phyloP scores from a whole-genome alignment of 64 coral and sea anemone species.

The Porites lutea region DNA sequence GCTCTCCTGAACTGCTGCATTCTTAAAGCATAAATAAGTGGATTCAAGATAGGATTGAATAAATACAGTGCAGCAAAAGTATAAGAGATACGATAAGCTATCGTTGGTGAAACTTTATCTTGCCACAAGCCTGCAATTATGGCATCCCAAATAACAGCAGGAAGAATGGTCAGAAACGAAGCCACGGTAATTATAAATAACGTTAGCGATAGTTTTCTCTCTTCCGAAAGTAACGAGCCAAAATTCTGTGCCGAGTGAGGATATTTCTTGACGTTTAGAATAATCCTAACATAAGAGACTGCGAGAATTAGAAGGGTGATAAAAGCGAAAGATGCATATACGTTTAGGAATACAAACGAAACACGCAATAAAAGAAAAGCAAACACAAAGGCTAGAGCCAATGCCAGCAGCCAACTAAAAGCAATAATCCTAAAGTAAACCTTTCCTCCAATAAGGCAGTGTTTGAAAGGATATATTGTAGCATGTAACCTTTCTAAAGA shows the following conservation, averaged over 20 bases:
- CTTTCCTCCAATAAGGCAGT: background rate
- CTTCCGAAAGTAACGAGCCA: background rate
- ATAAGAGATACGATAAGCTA: too few species aligned
- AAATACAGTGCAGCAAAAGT: background rate
- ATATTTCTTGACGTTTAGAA: background rate
- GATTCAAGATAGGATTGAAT: background rate
- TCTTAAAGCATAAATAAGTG: slow-evolving; percentile 2
- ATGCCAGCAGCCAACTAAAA: background rate
- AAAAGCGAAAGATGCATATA: background rate
- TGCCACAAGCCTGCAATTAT: background rate
- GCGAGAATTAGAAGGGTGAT: background rate
- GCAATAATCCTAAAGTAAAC: background rate
- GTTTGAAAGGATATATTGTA: slow-evolving; percentile 2
- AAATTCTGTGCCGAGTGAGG: background rate
- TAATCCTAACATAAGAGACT: background rate
- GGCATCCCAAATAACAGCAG: background rate
- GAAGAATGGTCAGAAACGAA: slow-evolving; percentile 4
- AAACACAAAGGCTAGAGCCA: background rate
- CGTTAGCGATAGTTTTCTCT: background rate
- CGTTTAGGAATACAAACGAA: background rate
- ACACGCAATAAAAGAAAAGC: background rate
- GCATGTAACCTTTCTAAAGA: slow-evolving; percentile 2
- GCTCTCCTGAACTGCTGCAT: slow-evolving; percentile 8
- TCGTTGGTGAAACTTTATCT: too few species aligned
- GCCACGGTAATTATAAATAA: background rate